Evolutionary conservation across 1,140 invertebrate species (phyloP).

Genomic region (Drosophila pseudoobscura): DNA sequence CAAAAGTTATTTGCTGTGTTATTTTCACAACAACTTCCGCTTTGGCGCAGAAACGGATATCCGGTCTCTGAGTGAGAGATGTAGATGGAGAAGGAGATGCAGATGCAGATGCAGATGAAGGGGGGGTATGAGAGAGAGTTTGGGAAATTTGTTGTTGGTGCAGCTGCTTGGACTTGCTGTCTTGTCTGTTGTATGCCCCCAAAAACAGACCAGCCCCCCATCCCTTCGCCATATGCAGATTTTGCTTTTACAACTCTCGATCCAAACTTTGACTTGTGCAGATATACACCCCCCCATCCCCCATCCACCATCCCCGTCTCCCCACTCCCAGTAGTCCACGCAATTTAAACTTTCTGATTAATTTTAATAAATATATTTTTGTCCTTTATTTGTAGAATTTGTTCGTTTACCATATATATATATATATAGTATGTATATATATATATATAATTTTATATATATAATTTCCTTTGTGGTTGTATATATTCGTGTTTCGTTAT

Average conservation of each 20-base stretch:
- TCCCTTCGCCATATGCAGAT: constrained; percentile 31
- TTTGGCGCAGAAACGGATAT: constrained; percentile 68
- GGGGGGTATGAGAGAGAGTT: constrained; percentile 28
- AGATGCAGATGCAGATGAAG: background rate
- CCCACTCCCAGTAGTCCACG: background rate
- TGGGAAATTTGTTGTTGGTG: constrained; percentile 61
- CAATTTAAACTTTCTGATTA: constrained; percentile 49
- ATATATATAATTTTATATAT: constrained; percentile 50
- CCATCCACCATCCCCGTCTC: background rate
- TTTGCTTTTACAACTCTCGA: constrained; percentile 31
- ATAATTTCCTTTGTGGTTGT: constrained; percentile 47
- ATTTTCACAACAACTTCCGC: constrained; percentile 80
- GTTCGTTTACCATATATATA: constrained; percentile 46
- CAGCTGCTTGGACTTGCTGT: constrained; percentile 64
- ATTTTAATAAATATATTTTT: constrained; percentile 81
- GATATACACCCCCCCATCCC: background rate
- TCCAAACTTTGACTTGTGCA: constrained; percentile 55
- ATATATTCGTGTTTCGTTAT: constrained; percentile 12
- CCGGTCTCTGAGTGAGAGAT: constrained; percentile 56
- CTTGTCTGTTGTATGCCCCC: constrained; percentile 39
- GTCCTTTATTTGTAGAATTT: constrained; percentile 79
- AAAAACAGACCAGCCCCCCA: background rate
- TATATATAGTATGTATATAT: constrained; percentile 30
- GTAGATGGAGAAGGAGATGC: background rate
- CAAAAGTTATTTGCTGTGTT: constrained; percentile 81